Base-by-base conservation (phyloP, 2,888 invertebrate genomes). In the Hofmannophila pseudospretella region DNA sequence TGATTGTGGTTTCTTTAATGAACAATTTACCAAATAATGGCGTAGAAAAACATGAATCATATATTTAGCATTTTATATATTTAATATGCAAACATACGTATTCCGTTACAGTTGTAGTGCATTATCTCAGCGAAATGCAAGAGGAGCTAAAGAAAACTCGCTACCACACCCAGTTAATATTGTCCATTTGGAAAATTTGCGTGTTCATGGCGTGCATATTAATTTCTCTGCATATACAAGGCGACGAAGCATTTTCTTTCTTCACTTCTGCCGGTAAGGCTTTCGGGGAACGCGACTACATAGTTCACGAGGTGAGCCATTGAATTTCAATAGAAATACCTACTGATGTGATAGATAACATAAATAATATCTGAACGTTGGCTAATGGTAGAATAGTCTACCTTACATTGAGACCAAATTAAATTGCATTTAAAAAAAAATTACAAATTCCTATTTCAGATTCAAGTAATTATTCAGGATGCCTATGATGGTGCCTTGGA, bases 121-220 rank as follows among this genome's bases (percentile, higher is more conserved):
- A 60, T 50, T 64, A 49, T 60, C 88, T 74, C 75, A 82, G 37
- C 61, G 67, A 63, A 34, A 56, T 89, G 4, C 88, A 89, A 34
- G 73, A 84, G 37, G 85, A 88, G 20, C 73, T 94, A n/a, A 90
- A 91, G 46, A 82, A 81, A 49, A 88, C 90, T 16, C 89, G 94
- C 13, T 93, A 95, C 54, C 91, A 92, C 56, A 90, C 92, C 0
- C 94, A 96, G 61, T 85, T 92, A 25, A 88, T 91, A 33, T 84
- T 94, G 2, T 90, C 96, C 0, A 49, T 94, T 10, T 92, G 94
- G 89, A 96, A 97, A 78, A 91, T 94, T 36, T 26, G 90, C 0
- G 67, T 94, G 2, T 96, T 96, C 58, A 89, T 93, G 45, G 51
- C 81, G 1, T 88, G 90, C 41, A 90, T 91, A 51, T 61, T 94